Evolutionary conservation across 2,113 vertebrate genomes (phyloP).

Genomic region (Cavia aperea): DNA sequence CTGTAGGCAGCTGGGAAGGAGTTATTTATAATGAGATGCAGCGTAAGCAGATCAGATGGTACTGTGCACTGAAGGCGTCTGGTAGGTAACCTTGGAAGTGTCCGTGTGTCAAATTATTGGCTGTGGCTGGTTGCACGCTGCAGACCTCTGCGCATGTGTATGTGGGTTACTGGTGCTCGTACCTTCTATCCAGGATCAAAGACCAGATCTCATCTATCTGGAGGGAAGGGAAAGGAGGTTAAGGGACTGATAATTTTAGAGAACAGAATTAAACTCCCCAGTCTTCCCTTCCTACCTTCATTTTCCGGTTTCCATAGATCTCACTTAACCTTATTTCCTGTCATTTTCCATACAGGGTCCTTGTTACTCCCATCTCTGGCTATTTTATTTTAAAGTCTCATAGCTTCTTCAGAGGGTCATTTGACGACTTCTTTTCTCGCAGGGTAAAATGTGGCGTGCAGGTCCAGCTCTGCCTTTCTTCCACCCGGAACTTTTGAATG

Average conservation of each 20-base stretch:
- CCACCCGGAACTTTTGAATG: background rate
- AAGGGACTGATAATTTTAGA: background rate
- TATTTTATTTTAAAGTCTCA: slow-evolving; percentile 25
- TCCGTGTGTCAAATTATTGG: background rate
- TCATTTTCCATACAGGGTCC: slow-evolving; percentile 35
- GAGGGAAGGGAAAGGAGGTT: background rate
- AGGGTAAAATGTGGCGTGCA: background rate
- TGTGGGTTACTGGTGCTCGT: slow-evolving; percentile 31
- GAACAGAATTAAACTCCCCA: background rate
- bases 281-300: background rate
- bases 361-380: background rate
- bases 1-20: slow-evolving; percentile 65
- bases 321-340: background rate
- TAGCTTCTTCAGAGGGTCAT: background rate
- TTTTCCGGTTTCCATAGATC: background rate
- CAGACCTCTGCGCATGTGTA: background rate
- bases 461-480: background rate
- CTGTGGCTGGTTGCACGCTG: slow-evolving; percentile 39
- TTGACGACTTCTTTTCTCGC: slow-evolving; percentile 13
- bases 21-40: slow-evolving; percentile 72
- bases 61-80: background rate
- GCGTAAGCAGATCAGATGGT: slow-evolving; percentile 73
- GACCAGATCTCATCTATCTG: background rate
- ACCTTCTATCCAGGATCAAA: slow-evolving; percentile 37
- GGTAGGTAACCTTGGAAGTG: slow-evolving; percentile 30